Conservation (phyloP, 1,140 invertebrate species). For the Aphaenogaster ashmeadi region DNA sequence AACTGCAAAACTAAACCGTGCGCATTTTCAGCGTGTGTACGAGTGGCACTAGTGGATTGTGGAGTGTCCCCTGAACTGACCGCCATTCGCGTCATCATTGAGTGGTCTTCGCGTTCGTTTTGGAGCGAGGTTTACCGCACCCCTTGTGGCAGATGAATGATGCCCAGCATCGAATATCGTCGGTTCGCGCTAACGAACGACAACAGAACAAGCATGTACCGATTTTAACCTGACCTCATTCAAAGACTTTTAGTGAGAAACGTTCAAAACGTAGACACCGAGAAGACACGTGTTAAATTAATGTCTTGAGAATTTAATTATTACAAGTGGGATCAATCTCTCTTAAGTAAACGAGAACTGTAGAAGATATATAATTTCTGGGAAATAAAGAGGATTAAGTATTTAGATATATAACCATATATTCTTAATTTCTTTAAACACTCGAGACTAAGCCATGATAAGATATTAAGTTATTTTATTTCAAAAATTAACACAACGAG, state of each 20-base stretch:
- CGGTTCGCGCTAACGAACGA: neutral
- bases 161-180: slow-evolving; percentile 10
- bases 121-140: slow-evolving; percentile 42
- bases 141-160: slow-evolving; percentile 29
- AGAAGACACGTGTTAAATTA: slow-evolving; percentile 28
- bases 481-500: neutral
- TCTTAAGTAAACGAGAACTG: neutral
- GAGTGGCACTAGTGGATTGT: slow-evolving; percentile 27
- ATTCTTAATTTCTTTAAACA: slow-evolving; percentile 15
- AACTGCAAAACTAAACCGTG: slow-evolving; percentile 22
- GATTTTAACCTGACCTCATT: slow-evolving; percentile 9
- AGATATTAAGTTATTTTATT: neutral
- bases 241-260: neutral
- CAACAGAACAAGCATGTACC: no score
- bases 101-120: slow-evolving; percentile 53
- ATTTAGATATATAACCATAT: neutral
- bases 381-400: neutral
- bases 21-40: slow-evolving; percentile 43
- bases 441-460: neutral
- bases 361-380: neutral
- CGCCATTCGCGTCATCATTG: slow-evolving; percentile 50
- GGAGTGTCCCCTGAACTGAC: slow-evolving; percentile 38
- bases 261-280: neutral
- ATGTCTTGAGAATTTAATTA: slow-evolving; percentile 12
- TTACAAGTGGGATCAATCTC: neutral